Conservation (phyloP, 1,140 invertebrate species). For the Oscheius sp. region DNA sequence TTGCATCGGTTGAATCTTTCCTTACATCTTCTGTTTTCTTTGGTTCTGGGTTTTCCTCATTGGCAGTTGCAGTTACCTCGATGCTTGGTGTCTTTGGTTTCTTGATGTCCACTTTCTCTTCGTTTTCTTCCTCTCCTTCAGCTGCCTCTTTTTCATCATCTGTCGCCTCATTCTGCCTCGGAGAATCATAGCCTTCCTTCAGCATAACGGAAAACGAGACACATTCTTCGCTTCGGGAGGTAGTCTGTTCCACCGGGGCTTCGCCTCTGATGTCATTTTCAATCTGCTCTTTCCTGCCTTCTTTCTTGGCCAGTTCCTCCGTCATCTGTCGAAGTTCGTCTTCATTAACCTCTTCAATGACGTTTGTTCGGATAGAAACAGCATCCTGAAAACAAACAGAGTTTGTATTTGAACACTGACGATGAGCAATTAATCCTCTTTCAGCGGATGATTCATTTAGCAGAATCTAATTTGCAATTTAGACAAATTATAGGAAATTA, state of each 20-base stretch:
- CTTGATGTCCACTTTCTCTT: no score
- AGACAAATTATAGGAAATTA: no score
- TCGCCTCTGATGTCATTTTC: not conserved
- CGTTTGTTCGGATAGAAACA: not conserved
- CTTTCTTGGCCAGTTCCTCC: not conserved
- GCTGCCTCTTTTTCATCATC: not conserved
- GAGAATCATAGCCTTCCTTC: not conserved
- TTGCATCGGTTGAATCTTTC: not conserved
- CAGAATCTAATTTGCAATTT: no score
- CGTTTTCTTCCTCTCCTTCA: not conserved
- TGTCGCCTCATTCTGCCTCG: not conserved
- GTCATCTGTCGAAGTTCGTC: not conserved
- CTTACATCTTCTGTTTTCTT: not conserved
- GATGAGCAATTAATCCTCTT: not conserved
- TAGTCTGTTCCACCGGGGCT: not conserved
- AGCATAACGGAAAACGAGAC: not conserved
- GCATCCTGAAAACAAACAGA: slow-evolving; percentile 7
- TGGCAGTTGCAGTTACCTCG: no score
- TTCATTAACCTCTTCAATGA: not conserved
- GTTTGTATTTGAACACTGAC: no score
- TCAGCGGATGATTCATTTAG: not conserved
- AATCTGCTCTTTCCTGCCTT: no score
- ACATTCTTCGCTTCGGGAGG: not conserved
- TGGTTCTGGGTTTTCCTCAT: not conserved
- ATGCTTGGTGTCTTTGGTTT: no score